Conservation (phyloP, 2,113 vertebrate species). For the Gallinago media region DNA sequence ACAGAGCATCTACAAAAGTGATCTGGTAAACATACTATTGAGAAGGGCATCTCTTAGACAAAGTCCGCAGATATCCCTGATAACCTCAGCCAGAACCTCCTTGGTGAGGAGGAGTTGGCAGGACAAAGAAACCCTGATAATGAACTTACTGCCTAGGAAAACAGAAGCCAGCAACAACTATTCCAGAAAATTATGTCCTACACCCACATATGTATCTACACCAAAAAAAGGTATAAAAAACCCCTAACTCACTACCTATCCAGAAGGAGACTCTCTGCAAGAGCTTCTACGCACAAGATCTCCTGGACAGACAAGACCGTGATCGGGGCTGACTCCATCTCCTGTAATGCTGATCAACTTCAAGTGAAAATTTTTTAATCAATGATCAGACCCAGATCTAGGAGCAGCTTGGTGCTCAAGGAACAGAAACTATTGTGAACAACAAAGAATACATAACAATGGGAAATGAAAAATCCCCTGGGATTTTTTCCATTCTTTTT, state of each 20-base stretch:
- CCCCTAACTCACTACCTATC: rapidly evolving
- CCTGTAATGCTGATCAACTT: rapidly evolving
- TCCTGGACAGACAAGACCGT: background rate
- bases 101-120: background rate
- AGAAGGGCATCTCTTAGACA: too few relatives aligned
- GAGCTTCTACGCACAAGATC: background rate
- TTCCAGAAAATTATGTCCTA: background rate
- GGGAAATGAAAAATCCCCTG: background rate
- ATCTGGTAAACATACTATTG: background rate
- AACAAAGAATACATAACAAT: background rate
- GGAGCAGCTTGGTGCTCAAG: background rate
- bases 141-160: background rate
- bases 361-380: rapidly evolving
- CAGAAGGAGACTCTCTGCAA: background rate
- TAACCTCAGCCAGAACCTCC: background rate
- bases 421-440: background rate
- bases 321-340: rapidly evolving
- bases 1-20: rapidly evolving
- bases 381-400: background rate
- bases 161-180: background rate
- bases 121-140: background rate
- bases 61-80: background rate
- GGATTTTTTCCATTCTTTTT: background rate
- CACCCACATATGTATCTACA: rapidly evolving
- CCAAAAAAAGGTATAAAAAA: background rate